Evolutionary conservation across 2,797 vertebrate genomes (phyloP).

Genomic region (Podarcis siculus): DNA sequence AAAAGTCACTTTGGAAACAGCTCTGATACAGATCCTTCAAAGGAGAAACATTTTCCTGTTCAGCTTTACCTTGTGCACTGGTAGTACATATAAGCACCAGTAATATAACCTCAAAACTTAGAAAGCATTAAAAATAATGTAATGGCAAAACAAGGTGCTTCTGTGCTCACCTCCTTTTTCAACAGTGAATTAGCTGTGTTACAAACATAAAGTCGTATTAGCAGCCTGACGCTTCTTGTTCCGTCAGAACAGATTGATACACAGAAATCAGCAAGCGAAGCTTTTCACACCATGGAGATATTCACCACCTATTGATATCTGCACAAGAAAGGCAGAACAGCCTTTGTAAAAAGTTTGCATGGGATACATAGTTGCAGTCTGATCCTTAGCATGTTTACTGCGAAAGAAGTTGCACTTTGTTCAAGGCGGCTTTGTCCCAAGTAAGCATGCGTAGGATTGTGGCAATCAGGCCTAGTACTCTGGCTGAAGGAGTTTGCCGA

Average conservation of each 20-base stretch:
- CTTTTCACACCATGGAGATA: neutral
- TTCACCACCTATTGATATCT: neutral
- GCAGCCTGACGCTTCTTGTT: neutral
- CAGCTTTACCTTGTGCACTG: neutral
- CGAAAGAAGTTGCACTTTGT: neutral
- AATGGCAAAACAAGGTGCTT: neutral
- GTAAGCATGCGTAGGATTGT: neutral
- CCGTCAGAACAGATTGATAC: neutral
- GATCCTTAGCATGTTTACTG: neutral
- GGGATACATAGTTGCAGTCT: neutral
- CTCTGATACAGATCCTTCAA: neutral
- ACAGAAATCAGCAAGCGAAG: neutral
- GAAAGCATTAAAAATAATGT: neutral
- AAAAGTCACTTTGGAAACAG: neutral
- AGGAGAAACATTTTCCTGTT: too few species aligned
- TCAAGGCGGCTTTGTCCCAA: too few species aligned
- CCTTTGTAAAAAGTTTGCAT: neutral
- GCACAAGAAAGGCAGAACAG: neutral
- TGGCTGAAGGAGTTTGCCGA: neutral
- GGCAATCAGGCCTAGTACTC: neutral
- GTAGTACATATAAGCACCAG: neutral
- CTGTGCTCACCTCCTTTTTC: neutral
- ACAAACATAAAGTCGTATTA: neutral
- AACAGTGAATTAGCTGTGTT: neutral
- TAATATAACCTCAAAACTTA: neutral